Evolutionary conservation across 2,888 invertebrate species (phyloP), one percentile per base, ranked within the genome.

Genomic region (Limnephilus auricula): DNA sequence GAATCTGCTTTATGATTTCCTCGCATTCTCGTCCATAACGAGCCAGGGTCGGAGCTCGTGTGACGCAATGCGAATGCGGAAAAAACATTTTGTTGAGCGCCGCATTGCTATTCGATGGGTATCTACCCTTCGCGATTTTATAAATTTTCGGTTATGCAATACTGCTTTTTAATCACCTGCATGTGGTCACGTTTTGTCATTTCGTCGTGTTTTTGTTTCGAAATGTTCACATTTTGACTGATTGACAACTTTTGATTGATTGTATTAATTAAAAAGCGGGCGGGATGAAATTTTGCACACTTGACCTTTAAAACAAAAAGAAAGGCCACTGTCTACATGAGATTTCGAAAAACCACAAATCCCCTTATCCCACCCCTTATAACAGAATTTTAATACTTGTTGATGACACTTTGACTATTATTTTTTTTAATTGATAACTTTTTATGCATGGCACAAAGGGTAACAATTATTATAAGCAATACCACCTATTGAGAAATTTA

Each of bases 11-110:
- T 82, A 25, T 37, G 82, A 34, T 82, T 82, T 82, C 34, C 34
- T 25, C 82, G 82, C 25, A 82, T 32, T 32, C 65, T n/a, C 65
- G 65, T 65, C 65, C 82, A n/a, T 82, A 82, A 82, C 34, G 32
- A 37, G n/a, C 34, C 34, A 34, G 31, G 15, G 32, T 15, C 80
- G 15, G 15, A 31, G 32, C 30, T 25, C 0, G 79, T 31, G 25
- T 82, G 82, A 37, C 82, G 82, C 82, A 82, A 32, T 82, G 82
- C 82, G 82, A 82, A 82, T 82, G 82, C 82, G 82, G 82, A 82
- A 82, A 82, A 82, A 82, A 34, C 13, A 34, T 32, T 34, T 31
- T 25, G 65, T 25, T 32, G 9, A 18, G 82, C 82, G 31, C 18
- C 82, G 82, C 65, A 65, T 65, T 25, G 65, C 65, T n/a, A 65